These are phyloP conservation scores for Cryptophagus acutangulus DNA, from an alignment of 2,888 invertebrate genomes.

Conservation along the genomic window DNA sequence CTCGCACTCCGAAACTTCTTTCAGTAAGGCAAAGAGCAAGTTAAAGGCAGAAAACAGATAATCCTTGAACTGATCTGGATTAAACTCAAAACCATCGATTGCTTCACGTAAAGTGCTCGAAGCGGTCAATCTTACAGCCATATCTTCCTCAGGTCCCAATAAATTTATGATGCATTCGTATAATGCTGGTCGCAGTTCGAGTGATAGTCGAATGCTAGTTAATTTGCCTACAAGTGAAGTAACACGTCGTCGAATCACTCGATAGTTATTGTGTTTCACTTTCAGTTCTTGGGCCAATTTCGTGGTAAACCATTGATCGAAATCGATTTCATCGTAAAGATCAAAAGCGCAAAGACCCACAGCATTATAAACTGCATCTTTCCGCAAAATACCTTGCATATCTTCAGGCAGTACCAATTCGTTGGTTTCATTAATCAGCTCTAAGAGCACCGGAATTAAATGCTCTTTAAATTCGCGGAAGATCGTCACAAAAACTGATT, in stretches of 20 bases:
- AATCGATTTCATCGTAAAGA: constrained; percentile 88
- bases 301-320: constrained; percentile 86
- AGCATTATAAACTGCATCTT: constrained; percentile 92
- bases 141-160: constrained; percentile 71
- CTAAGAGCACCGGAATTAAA: constrained; percentile 67
- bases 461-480: constrained; percentile 73
- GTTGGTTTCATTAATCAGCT: constrained; percentile 64
- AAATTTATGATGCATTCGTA: constrained; percentile 75
- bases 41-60: constrained; percentile 75
- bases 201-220: constrained; percentile 78
- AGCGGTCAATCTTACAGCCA: constrained; percentile 83
- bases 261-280: constrained; percentile 74
- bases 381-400: constrained; percentile 72
- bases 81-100: constrained; percentile 91
- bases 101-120: constrained; percentile 78
- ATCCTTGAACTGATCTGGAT: constrained; percentile 77
- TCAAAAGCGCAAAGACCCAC: constrained; percentile 85
- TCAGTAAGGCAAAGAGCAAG: constrained; percentile 75
- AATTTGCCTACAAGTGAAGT: constrained; percentile 78
- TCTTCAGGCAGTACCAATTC: constrained; percentile 66
- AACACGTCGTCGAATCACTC: constrained; percentile 78
- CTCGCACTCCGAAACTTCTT: constrained; percentile 86
- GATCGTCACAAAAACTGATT: constrained; percentile 76
- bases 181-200: constrained; percentile 71
- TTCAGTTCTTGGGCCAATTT: constrained; percentile 78